Evolutionary conservation across 2,113 vertebrate genomes (phyloP).

Genomic region (Neodon shergylaensis): DNA sequence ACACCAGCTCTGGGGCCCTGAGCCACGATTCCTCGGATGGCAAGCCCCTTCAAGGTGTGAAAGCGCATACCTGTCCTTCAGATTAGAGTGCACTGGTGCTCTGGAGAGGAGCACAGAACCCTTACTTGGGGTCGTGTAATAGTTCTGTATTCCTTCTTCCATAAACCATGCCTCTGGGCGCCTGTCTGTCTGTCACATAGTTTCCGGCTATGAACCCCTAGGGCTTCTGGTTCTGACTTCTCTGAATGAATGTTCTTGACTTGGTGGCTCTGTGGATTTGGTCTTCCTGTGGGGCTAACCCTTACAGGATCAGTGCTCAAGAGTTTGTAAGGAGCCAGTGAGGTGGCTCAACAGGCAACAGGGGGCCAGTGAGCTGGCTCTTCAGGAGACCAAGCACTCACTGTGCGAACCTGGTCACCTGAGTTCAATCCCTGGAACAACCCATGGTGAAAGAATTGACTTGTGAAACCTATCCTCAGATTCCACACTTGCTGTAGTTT

Average conservation of each 20-base stretch:
- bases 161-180: accelerated
- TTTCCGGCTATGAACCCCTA: background rate
- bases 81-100: background rate
- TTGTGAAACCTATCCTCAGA: background rate
- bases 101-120: background rate
- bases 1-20: background rate
- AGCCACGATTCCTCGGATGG: constrained; percentile 79
- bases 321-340: background rate
- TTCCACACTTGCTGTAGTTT: background rate
- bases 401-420: background rate
- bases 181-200: background rate
- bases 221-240: background rate
- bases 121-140: background rate
- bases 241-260: background rate
- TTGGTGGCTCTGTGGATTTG: background rate
- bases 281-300: background rate
- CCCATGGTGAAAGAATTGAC: background rate
- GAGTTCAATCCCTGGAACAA: background rate
- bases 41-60: constrained; percentile 90
- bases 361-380: background rate
- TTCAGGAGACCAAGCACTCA: background rate
- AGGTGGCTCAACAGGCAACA: background rate
- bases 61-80: background rate
- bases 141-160: background rate
- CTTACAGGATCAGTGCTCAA: background rate